A percentile compares a stretch with the other conserved stretches of the same genome.
These are phyloP conservation scores for Anthophora plumipes DNA, from an alignment of 2,888 invertebrate genomes.

Conservation along the genomic window DNA sequence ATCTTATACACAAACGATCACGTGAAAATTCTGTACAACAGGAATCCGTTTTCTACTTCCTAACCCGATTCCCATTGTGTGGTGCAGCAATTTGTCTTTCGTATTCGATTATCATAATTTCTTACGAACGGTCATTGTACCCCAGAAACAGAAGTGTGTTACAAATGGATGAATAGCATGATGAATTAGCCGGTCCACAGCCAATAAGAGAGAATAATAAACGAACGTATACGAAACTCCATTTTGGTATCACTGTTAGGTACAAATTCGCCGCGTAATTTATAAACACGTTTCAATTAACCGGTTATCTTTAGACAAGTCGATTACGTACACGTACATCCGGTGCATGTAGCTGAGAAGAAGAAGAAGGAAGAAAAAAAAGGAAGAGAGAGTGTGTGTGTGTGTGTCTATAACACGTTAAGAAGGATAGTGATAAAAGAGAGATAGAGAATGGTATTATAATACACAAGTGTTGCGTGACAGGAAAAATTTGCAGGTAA, in stretches of 20 bases:
- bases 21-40: too few relatives aligned
- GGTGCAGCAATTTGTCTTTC: conserved; percentile 24
- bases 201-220: conserved; percentile 32
- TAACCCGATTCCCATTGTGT: neutral
- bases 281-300: conserved; percentile 46
- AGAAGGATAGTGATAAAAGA: conserved; percentile 3
- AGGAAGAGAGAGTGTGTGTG: too few relatives aligned
- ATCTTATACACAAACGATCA: too few relatives aligned
- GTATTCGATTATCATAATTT: conserved; percentile 21
- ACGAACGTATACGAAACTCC: conserved; percentile 24
- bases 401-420: too few relatives aligned
- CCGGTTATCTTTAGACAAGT: conserved; percentile 32
- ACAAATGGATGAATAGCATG: conserved; percentile 36
- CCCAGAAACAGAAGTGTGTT: conserved; percentile 28
- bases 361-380: conserved; percentile 15
- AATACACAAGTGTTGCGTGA: neutral
- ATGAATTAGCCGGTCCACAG: conserved; percentile 10
- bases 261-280: conserved; percentile 16
- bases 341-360: conserved; percentile 2
- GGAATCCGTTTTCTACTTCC: conserved; percentile 1
- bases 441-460: conserved; percentile 11
- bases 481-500: neutral
- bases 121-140: conserved; percentile 19
- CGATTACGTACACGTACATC: conserved; percentile 19
- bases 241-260: neutral